These are phyloP conservation scores for Vannuccia rotundouncinata DNA, from an alignment of 2,888 invertebrate genomes.

Conservation along the genomic window DNA sequence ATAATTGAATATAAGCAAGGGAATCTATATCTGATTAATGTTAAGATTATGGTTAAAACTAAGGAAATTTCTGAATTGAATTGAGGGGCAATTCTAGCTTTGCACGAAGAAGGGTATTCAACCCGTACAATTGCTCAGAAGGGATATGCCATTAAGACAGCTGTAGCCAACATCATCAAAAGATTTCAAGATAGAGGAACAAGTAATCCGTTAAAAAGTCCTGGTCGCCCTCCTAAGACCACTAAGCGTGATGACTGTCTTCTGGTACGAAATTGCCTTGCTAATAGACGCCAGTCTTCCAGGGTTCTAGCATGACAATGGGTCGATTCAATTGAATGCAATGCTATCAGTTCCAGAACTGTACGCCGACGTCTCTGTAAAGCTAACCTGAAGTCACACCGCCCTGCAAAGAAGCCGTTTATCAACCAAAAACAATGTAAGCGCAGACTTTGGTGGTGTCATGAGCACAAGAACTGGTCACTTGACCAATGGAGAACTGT, in stretches of 20 bases:
- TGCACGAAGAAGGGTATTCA: neutral
- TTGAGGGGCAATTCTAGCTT: conserved; percentile 12
- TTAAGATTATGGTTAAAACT: neutral
- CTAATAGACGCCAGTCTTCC: conserved; percentile 11
- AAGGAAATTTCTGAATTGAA: conserved; percentile 3
- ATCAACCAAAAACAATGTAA: neutral
- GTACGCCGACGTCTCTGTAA: conserved; percentile 11
- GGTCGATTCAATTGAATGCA: neutral
- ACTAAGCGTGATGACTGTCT: conserved; percentile 1
- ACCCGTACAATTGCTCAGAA: conserved; percentile 9
- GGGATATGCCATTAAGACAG: conserved; percentile 22
- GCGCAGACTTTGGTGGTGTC: conserved; percentile 17
- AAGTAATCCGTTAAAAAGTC: conserved; percentile 16
- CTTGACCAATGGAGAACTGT: conserved; percentile 18
- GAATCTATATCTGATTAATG: neutral
- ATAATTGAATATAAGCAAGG: neutral
- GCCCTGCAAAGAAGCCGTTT: conserved; percentile 20
- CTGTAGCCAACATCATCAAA: conserved; percentile 22
- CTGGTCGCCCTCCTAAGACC: conserved; percentile 24
- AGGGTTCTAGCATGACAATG: neutral
- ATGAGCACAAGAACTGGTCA: neutral
- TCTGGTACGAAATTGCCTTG: conserved; percentile 9
- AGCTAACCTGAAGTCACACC: conserved; percentile 11
- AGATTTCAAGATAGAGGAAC: neutral
- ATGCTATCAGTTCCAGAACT: conserved; percentile 6